Evolutionary conservation across 1,140 invertebrate genomes (phyloP), one percentile per base, ranked within the genome.

Genomic region (Drosophila parvula): DNA sequence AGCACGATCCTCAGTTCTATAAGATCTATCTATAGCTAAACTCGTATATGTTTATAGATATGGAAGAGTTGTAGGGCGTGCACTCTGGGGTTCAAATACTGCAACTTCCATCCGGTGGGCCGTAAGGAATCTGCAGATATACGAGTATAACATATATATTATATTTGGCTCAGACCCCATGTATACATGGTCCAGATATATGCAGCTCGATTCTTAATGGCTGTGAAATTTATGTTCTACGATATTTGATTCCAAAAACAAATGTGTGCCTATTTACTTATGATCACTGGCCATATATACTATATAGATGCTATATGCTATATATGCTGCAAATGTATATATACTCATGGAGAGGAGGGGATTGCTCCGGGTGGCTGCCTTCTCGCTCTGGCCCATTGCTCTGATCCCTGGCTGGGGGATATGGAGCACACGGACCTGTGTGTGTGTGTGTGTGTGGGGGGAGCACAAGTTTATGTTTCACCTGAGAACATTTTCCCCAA

Each of bases 191-290:
- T n/a, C 55, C 53, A 47, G 30, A 28, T 74, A 63, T 57, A 75
- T 64, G 71, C 44, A 63, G 60, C 36, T 34, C 40, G 58, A 67
- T 77, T 78, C 74, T 85, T 79, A 82, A 86, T 86, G 71, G 83
- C 70, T 86, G 69, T 59, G 84, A 89, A 86, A 89, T 89, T 88
- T 89, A 89, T 88, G 84, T 79, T 89, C 80, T 60, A 74, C 83
- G 83, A 88, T 88, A 88, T 88, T 88, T 88, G 83, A 88, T 88
- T 88, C 83, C 83, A 88, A 88, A 88, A 88, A 88, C 83, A 88
- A 88, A 86, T 77, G 80, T 70, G 71, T 40, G 40, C 59, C 65
- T 84, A 80, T 67, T 67, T 75, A 61, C 70, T 27, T 67, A 44
- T 68, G 73, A 77, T 68, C 53, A 38, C 53, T 27, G 36, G 55